Evolutionary conservation across 2,113 vertebrate genomes (phyloP).

Genomic region (Cisticola juncidis): DNA sequence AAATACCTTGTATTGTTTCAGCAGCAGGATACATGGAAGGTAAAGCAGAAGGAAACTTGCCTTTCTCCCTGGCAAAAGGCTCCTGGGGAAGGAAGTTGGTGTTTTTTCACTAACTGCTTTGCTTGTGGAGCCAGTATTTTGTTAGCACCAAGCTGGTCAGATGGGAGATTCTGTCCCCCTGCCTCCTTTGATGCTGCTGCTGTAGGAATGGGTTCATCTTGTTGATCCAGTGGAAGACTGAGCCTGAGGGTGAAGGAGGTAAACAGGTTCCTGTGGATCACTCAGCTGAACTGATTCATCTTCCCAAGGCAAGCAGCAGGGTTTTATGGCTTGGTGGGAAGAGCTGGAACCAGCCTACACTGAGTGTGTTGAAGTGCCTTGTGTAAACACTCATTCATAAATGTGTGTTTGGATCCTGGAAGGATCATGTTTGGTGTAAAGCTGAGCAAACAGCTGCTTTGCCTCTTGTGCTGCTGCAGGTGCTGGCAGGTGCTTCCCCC

Average conservation of each 20-base stretch:
- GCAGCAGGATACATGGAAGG: background rate
- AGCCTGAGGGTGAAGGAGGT: background rate
- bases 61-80: background rate
- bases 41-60: background rate
- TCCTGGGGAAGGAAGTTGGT: background rate
- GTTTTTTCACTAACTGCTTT: background rate
- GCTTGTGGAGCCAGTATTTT: background rate
- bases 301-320: background rate
- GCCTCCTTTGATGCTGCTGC: background rate
- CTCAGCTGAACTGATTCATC: background rate
- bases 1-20: background rate
- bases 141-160: background rate
- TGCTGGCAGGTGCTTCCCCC: background rate
- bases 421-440: background rate
- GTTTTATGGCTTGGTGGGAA: background rate
- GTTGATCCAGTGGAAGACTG: background rate
- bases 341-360: background rate
- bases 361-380: background rate
- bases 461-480: background rate
- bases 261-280: background rate
- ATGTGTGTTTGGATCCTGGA: background rate
- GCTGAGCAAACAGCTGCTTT: background rate
- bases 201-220: background rate
- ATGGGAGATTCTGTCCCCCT: background rate
- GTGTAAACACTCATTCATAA: background rate